Percentiles rank a stretch among this genome's conserved stretches.
phyloP scores from a whole-genome alignment of 37 sponge, comb jelly and placozoan genomes.

The Beroe ovata region DNA sequence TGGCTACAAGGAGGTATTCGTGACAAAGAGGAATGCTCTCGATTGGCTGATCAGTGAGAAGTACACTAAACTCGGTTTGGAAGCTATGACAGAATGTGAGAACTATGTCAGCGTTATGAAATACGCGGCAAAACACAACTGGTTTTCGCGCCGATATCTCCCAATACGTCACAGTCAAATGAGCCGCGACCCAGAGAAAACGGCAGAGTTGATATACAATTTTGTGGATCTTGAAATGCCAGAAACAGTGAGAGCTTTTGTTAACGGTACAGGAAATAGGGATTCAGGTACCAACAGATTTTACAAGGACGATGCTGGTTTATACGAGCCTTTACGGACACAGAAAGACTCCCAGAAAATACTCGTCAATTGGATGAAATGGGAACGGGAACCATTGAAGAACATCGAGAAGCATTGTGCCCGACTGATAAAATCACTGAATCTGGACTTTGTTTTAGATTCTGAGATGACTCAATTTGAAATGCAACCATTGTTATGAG shows the following conservation, averaged over 20 bases:
- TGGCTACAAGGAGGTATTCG: constrained; percentile 34
- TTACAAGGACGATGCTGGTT: background rate
- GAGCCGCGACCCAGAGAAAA: background rate
- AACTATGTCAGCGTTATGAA: background rate
- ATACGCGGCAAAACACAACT: background rate
- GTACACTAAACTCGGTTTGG: background rate
- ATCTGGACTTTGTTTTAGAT: background rate
- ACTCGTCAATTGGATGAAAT: background rate
- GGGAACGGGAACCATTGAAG: background rate
- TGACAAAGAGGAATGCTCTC: background rate
- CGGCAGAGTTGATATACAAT: background rate
- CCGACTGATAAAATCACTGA: background rate
- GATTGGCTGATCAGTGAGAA: background rate
- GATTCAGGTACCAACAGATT: background rate
- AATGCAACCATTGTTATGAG: background rate
- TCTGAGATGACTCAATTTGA: background rate
- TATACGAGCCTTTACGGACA: background rate
- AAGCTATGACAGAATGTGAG: constrained; percentile 18
- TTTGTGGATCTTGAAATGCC: constrained; percentile 1
- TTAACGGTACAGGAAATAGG: background rate
- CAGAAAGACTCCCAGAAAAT: background rate
- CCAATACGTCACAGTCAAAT: constrained; percentile 7
- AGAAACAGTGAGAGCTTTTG: background rate
- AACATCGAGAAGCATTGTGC: constrained; percentile 11
- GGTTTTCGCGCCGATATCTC: background rate